Conservation (phyloP, 2,888 invertebrate genomes). For the Melinopterus prodromus region DNA sequence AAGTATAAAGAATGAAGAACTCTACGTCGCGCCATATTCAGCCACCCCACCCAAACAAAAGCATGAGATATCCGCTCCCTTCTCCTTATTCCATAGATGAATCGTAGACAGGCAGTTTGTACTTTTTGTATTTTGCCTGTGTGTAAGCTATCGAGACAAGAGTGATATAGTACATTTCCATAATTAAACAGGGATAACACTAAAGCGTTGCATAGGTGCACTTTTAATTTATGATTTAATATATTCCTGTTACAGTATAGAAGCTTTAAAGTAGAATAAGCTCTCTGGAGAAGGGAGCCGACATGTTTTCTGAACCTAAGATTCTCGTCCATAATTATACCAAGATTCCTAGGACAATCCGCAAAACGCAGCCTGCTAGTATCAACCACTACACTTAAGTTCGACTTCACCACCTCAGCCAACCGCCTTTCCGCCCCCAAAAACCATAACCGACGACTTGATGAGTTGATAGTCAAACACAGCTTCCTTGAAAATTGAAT, state of each 20-base stretch:
- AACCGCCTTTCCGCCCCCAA: background rate
- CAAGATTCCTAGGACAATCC: background rate
- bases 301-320: too few species aligned
- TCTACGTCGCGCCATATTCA: constrained; percentile 24
- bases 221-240: constrained; percentile 18
- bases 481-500: background rate
- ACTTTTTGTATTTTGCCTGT: constrained; percentile 28
- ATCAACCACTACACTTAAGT: background rate
- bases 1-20: constrained; percentile 18
- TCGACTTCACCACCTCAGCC: background rate
- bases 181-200: constrained; percentile 32
- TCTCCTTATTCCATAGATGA: constrained; percentile 33
- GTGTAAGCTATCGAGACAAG: constrained; percentile 29
- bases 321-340: too few species aligned
- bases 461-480: background rate
- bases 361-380: background rate
- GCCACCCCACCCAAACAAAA: constrained; percentile 24
- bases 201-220: constrained; percentile 25
- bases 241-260: constrained; percentile 23
- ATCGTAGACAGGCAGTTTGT: constrained; percentile 31
- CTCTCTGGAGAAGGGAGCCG: constrained; percentile 25
- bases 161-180: constrained; percentile 29
- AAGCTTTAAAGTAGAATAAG: constrained; percentile 22
- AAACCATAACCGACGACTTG: too few species aligned
- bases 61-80: constrained; percentile 20